Conservation (phyloP, 1,140 invertebrate species). For the Tetramorium parvispinum region DNA sequence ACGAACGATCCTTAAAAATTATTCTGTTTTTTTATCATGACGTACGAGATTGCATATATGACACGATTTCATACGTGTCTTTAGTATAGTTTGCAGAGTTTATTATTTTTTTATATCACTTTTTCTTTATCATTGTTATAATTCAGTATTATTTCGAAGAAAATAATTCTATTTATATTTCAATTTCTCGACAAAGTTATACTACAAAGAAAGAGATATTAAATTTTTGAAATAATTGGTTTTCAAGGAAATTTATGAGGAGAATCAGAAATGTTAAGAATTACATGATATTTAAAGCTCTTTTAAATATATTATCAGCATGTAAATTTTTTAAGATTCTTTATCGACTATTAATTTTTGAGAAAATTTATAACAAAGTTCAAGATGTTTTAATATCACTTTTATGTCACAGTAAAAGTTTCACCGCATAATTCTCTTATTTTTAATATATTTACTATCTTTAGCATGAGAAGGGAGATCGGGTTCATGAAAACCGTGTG, state of each 20-base stretch:
- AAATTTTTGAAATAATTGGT: not conserved
- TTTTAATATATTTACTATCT: slow-evolving; percentile 24
- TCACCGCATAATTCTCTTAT: not conserved
- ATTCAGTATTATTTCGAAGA: not conserved
- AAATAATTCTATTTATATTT: not conserved
- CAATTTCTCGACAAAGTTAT: not conserved
- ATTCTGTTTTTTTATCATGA: not conserved
- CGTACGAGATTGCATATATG: not conserved
- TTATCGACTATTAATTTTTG: too few species aligned
- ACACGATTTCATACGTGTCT: not conserved
- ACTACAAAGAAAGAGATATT: not conserved
- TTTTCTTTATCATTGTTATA: not conserved
- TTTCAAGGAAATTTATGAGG: too few species aligned
- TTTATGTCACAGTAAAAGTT: too few species aligned
- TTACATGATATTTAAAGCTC: too few species aligned
- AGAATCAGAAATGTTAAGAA: too few species aligned
- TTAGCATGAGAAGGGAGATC: slow-evolving; percentile 17
- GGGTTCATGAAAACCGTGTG: slow-evolving; percentile 10
- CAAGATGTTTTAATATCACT: too few species aligned
- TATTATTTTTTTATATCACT: not conserved
- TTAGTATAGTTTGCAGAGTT: not conserved
- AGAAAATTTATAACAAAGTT: too few species aligned
- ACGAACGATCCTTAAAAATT: not conserved
- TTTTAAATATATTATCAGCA: too few species aligned
- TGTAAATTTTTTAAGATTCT: too few species aligned